These are phyloP conservation scores for Ivindomyrus marchei DNA, from an alignment of 2,113 vertebrate species.

Conservation along the genomic window DNA sequence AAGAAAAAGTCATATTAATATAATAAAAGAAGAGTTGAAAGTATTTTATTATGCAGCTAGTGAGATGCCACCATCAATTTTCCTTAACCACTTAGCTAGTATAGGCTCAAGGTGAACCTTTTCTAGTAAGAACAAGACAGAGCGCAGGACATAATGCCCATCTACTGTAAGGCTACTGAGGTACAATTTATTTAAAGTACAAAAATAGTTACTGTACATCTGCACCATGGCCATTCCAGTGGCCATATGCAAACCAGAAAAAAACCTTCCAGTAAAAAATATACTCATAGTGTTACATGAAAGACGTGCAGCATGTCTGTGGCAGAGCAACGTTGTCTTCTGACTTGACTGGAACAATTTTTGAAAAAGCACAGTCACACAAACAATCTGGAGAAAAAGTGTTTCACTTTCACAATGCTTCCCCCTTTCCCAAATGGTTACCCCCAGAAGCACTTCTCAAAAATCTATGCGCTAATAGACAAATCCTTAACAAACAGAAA, in stretches of 20 bases:
- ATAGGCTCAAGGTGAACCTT: background rate
- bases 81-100: background rate
- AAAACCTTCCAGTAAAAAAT: background rate
- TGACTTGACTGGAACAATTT: background rate
- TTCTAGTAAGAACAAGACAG: background rate
- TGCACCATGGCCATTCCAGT: background rate
- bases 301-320: background rate
- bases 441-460: background rate
- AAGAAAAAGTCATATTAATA: background rate
- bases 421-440: background rate
- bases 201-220: background rate
- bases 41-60: background rate
- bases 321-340: background rate
- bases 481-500: background rate
- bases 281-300: background rate
- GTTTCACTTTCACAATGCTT: background rate
- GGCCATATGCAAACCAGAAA: background rate
- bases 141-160: background rate
- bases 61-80: background rate
- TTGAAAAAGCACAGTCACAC: background rate
- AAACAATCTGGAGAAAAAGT: background rate
- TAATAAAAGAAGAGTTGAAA: background rate
- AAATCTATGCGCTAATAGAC: background rate
- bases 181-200: background rate
- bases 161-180: background rate